Percentiles rank a stretch among this genome's conserved stretches.
phyloP scores from a whole-genome alignment of 2,888 invertebrate genomes.

The Mimumesa dahlbomi region DNA sequence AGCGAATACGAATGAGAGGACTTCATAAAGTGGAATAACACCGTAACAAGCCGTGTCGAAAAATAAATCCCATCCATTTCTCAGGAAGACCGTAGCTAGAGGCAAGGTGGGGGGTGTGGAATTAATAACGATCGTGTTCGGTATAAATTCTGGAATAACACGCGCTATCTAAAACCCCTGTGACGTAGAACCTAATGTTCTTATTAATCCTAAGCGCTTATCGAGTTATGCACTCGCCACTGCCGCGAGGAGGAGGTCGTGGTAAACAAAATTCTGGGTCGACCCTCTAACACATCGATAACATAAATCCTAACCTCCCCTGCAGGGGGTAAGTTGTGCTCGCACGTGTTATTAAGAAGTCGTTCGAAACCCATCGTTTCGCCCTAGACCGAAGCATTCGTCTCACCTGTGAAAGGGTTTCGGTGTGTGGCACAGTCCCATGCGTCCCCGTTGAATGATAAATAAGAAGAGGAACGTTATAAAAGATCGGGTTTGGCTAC shows the following conservation, averaged over 20 bases:
- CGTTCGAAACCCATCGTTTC: slow-evolving; percentile 12
- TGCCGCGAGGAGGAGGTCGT: slow-evolving; percentile 22
- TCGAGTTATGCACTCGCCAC: slow-evolving; percentile 18
- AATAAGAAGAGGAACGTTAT: too few relatives aligned
- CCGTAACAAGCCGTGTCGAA: slow-evolving; percentile 26
- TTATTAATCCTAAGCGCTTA: slow-evolving; percentile 37
- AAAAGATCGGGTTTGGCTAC: background rate
- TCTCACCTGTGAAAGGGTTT: slow-evolving; percentile 27
- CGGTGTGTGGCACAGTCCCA: slow-evolving; percentile 10
- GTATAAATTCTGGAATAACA: slow-evolving; percentile 10
- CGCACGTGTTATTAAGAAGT: slow-evolving; percentile 14
- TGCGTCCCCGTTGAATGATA: slow-evolving; percentile 25
- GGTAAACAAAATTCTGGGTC: slow-evolving; percentile 37
- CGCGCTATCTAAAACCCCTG: background rate
- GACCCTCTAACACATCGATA: slow-evolving; percentile 43
- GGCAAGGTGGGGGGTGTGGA: slow-evolving; percentile 3
- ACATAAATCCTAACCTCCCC: slow-evolving; percentile 43
- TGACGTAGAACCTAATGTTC: slow-evolving; percentile 25
- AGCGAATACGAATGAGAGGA: slow-evolving; percentile 18
- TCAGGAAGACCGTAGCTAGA: too few relatives aligned
- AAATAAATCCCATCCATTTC: slow-evolving; percentile 22
- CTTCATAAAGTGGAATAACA: slow-evolving; percentile 38
- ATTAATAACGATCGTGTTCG: slow-evolving; percentile 38
- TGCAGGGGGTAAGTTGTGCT: slow-evolving; percentile 29
- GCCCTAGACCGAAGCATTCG: slow-evolving; percentile 19